Percentiles rank a stretch among this genome's conserved stretches.
Conservation (phyloP, 2,113 vertebrate species). For the Scartelaos histophorus region DNA sequence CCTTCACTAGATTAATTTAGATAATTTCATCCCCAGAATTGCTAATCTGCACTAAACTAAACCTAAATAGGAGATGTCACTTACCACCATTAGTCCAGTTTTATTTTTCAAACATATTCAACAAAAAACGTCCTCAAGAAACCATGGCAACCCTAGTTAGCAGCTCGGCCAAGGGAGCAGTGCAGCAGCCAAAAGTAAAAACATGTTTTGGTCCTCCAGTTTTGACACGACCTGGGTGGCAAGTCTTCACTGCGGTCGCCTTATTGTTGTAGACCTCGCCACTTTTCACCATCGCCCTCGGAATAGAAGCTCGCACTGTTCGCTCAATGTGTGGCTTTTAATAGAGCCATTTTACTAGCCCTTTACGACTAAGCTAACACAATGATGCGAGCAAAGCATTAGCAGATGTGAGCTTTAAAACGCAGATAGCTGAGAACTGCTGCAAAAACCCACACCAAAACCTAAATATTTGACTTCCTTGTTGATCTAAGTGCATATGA, state of each 20-base stretch:
- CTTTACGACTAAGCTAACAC: slow-evolving; percentile 38
- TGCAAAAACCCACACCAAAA: slow-evolving; percentile 26
- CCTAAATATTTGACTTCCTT: slow-evolving; percentile 41
- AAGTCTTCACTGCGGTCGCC: slow-evolving; percentile 18
- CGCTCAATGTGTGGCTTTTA: slow-evolving; percentile 30
- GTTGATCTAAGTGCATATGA: slow-evolving; percentile 29
- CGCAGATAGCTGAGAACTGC: slow-evolving; percentile 40
- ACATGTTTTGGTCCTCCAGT: slow-evolving; percentile 53
- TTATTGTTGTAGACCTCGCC: slow-evolving; percentile 32
- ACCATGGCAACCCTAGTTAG: not conserved
- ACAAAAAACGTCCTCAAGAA: not conserved
- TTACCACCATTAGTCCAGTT: not conserved
- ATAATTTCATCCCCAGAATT: too few relatives aligned
- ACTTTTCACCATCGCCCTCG: slow-evolving; percentile 36
- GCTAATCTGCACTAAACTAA: too few relatives aligned
- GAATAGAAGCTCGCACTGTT: slow-evolving; percentile 21
- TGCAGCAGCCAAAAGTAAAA: slow-evolving; percentile 57
- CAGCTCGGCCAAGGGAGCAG: not conserved
- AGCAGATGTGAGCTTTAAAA: slow-evolving; percentile 62
- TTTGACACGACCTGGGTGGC: slow-evolving; percentile 59
- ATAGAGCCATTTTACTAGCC: slow-evolving; percentile 48
- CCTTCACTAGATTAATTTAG: too few relatives aligned
- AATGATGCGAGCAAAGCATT: slow-evolving; percentile 36
- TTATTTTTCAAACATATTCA: not conserved
- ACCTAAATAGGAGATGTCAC: too few relatives aligned